Evolutionary conservation across 2,888 invertebrate species (phyloP), one percentile per base, ranked within the genome.

Genomic region (Serrognathus titanus): DNA sequence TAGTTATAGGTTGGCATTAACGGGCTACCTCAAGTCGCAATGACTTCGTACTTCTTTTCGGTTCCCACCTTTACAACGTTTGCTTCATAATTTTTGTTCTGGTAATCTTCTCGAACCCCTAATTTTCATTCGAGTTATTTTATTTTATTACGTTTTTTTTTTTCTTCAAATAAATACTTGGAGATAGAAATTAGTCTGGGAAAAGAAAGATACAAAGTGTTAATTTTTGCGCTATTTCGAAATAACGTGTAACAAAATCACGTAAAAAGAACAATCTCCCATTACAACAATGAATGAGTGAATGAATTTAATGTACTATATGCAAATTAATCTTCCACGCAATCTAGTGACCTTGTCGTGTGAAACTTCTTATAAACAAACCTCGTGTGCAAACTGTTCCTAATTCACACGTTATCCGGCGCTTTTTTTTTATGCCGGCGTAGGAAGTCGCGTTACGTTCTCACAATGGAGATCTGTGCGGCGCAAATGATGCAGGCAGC

Each of bases 1-100:
- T 69, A 69, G 69, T 69, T 69, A 69, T 69, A 69, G 69, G 69
- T 69, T 69, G 66, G 65, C 66, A 68, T 69, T 69, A 69, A 69
- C 65, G 63, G 63, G 65, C 66, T 64, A 67, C 65, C 63, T 60
- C 59, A 60, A 57, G 54, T 53, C 55, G 57, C 60, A 58, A 66
- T 66, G 66, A 66, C 66, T 66, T 61, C 59, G 60, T 60, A 65
- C 59, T 64, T 67, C 59, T 63, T 50, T 48, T 31, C 24, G 48
- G 51, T 58, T 66, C 58, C 55, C 63, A 61, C 64, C 63, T 62
- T 60, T 60, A 55, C 55, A 45, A 31, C 40, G 38, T 35, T 43
- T 43, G 37, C 20, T 31, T 45, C 46, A 37, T 50, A 45, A 50
- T 50, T 55, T 55, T 55, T 50, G 49, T 16, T 43, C 38, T 50